phyloP scores from a whole-genome alignment of 2,797 vertebrate species.

The Tenualosa thibaudeaui region DNA sequence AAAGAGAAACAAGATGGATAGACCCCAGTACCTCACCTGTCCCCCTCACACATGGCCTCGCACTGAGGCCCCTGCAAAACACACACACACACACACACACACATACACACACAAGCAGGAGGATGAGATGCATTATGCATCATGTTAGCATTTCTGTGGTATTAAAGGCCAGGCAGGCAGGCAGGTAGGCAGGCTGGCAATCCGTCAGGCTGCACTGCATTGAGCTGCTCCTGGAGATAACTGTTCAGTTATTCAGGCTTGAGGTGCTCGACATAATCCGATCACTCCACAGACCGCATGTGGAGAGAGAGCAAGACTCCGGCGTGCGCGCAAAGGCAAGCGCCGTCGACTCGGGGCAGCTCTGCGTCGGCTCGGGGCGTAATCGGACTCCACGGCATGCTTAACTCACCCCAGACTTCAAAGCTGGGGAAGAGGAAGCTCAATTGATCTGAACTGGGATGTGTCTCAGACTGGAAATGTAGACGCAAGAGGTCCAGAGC shows the following conservation, averaged over 20 bases:
- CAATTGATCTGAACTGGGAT: constrained; percentile 75
- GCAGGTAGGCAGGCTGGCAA: background rate
- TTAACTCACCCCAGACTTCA: constrained; percentile 77
- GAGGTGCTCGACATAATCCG: constrained; percentile 54
- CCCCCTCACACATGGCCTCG: background rate
- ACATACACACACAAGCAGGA: too few relatives aligned
- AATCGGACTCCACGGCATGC: constrained; percentile 78
- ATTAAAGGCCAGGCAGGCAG: background rate
- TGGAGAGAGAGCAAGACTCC: constrained; percentile 63
- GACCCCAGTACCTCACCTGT: background rate
- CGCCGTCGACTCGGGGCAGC: constrained; percentile 71
- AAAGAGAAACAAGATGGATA: background rate
- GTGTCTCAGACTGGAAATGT: constrained; percentile 75
- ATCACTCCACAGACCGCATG: constrained; percentile 75
- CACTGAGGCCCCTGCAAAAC: background rate
- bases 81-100: too few relatives aligned
- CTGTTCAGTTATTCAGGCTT: constrained; percentile 22
- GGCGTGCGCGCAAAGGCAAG: constrained; percentile 27
- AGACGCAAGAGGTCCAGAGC: constrained; percentile 42
- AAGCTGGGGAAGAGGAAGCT: constrained; percentile 76
- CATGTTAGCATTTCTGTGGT: background rate
- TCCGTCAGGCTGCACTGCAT: background rate
- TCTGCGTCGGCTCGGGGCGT: constrained; percentile 65
- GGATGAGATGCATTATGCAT: background rate
- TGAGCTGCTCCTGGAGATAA: background rate